Evolutionary conservation across 2,113 vertebrate genomes (phyloP).

Genomic region (Brienomyrus brachyistius): DNA sequence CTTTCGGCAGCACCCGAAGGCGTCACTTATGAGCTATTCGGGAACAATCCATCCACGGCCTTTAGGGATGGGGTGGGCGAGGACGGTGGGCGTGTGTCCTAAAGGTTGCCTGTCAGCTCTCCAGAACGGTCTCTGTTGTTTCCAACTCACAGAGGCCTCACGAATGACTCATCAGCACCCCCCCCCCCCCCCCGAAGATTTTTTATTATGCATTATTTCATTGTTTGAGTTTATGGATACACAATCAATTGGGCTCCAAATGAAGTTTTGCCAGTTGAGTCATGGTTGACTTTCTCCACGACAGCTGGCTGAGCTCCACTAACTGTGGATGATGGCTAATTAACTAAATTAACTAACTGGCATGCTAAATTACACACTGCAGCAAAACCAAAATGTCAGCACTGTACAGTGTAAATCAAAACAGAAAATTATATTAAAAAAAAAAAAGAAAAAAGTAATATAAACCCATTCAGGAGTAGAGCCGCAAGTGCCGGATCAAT

Average conservation of each 20-base stretch:
- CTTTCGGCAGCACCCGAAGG: not conserved
- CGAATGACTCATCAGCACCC: not conserved
- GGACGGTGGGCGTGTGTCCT: not conserved
- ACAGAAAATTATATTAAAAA: no score
- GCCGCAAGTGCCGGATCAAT: not conserved
- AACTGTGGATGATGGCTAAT: not conserved
- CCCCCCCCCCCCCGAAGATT: not conserved
- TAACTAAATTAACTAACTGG: not conserved
- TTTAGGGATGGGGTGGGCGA: not conserved
- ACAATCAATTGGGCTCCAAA: not conserved
- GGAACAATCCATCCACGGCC: not conserved
- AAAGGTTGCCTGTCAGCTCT: not conserved
- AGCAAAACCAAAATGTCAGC: not conserved
- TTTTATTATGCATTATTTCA: not conserved
- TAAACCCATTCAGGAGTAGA: not conserved
- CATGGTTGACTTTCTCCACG: not conserved
- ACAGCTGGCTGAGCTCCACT: not conserved
- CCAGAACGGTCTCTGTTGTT: not conserved
- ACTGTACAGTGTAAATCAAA: not conserved
- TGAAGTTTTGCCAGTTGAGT: not conserved
- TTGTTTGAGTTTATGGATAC: not conserved
- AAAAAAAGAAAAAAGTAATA: not conserved
- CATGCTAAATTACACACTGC: not conserved
- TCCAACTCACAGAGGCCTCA: not conserved
- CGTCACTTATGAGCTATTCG: not conserved